Percentiles rank a stretch among this genome's conserved stretches.
Evolutionary conservation across 2,113 vertebrate species (phyloP).

Genomic region (Gadus macrocephalus): DNA sequence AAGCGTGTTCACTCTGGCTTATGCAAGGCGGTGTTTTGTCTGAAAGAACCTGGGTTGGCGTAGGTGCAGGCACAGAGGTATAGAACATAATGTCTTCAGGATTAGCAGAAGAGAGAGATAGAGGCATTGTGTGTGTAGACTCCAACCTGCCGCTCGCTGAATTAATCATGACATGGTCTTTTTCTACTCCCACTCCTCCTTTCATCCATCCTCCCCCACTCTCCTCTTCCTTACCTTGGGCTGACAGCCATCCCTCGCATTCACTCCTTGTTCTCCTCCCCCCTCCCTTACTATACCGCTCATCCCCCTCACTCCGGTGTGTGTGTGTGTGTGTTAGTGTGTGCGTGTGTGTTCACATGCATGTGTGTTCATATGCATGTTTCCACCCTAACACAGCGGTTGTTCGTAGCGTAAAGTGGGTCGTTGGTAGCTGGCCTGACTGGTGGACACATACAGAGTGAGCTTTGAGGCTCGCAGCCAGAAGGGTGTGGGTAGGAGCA

Average conservation of each 20-base stretch:
- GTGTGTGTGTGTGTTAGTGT: background rate
- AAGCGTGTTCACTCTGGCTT: too few species aligned
- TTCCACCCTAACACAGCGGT: too few species aligned
- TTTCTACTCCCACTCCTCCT: background rate
- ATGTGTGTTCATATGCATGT: background rate
- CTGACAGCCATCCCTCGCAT: background rate
- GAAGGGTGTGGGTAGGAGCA: too few species aligned
- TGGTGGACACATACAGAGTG: background rate
- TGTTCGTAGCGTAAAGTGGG: too few species aligned
- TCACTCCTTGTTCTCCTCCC: background rate
- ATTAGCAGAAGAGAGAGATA: background rate
- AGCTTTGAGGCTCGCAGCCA: too few species aligned
- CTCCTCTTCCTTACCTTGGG: background rate
- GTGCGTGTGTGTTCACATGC: background rate
- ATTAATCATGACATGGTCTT: background rate
- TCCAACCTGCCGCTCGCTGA: background rate
- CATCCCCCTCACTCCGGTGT: background rate
- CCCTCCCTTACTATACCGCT: background rate
- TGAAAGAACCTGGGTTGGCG: too few species aligned
- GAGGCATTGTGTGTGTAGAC: background rate
- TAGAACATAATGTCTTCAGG: too few species aligned
- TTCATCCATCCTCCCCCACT: background rate
- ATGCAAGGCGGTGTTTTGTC: too few species aligned
- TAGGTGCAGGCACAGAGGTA: too few species aligned
- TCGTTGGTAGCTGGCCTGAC: background rate